phyloP scores from a whole-genome alignment of 1,140 invertebrate species.

The Caenorhabditis inopinata region DNA sequence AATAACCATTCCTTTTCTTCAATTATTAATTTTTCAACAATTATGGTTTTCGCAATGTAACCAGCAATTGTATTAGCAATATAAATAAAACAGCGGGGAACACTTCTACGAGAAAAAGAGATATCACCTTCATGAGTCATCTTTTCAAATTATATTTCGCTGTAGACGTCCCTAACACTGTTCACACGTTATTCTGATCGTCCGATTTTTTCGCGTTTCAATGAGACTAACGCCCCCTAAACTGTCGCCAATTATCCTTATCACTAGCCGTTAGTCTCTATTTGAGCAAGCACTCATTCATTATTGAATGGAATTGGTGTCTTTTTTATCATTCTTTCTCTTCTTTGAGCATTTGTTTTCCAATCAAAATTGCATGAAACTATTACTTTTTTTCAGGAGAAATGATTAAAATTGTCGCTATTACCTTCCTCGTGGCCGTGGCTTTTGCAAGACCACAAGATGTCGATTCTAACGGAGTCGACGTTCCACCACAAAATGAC shows the following conservation, averaged over 20 bases:
- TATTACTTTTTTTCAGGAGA: background rate
- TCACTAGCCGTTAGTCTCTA: background rate
- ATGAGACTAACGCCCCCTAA: background rate
- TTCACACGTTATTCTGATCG: too few relatives aligned
- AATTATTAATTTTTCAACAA: too few relatives aligned
- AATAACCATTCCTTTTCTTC: too few relatives aligned
- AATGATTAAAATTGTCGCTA: background rate
- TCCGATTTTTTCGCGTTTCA: background rate
- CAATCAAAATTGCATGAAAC: background rate
- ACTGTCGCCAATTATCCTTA: slow-evolving; percentile 9
- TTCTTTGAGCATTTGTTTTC: background rate
- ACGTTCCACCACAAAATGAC: background rate
- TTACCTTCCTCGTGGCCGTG: background rate
- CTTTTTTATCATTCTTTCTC: background rate
- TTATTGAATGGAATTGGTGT: slow-evolving; percentile 3
- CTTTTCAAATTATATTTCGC: too few relatives aligned
- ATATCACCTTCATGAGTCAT: too few relatives aligned
- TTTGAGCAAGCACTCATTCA: background rate
- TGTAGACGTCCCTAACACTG: too few relatives aligned
- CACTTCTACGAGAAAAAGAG: too few relatives aligned
- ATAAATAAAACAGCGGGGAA: too few relatives aligned
- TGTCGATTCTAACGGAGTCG: slow-evolving; percentile 9
- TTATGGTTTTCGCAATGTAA: too few relatives aligned
- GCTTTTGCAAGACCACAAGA: background rate
- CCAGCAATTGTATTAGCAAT: too few relatives aligned